Base-by-base conservation (phyloP, 2,113 vertebrate genomes). In the Strix aluco region DNA sequence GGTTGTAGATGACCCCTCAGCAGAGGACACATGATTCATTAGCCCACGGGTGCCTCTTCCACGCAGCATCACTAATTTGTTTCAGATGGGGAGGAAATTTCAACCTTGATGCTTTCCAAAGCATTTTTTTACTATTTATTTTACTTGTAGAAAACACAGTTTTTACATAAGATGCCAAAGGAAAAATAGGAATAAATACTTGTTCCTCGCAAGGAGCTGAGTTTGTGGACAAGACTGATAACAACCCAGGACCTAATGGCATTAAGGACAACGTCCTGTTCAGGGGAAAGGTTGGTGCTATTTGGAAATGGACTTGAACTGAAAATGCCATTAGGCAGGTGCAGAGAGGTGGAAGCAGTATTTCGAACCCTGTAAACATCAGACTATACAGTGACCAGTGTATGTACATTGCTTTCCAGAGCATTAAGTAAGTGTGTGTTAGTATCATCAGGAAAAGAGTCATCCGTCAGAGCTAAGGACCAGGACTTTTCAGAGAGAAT, bases 401-500 rank as follows among this genome's bases (percentile, higher is more conserved):
- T 98, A 98, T 99, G 98, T 99, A 99, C 99, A 99, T 99, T 99
- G 99, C 98, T 99, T 98, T 99, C 99, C 99, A 97, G 98, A 98
- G 98, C 98, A 99, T 98, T 99, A 99, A 99, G 99, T 99, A 99
- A 99, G 98, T 98, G 98, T 98, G 98, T 99, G 98, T 99, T 99
- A 99, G 98, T 98, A 98, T 99, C 99, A 96, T 99, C 99, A 96
- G 99, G 98, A 98, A 98, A 98, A 98, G 98, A 99, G 98, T 99
- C 99, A 98, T 99, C 99, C 97, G 97, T 99, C 98, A 99, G 99
- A 99, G 99, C 99, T 99, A 99, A 98, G 98, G 99, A 99, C 99
- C 99, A 99, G 98, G 99, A 99, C 97, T 98, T 99, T 98, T 99
- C 99, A 98, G 99, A 99, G 97, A 98, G 97, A 98, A 98, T 98